Percentiles rank a stretch among this genome's conserved stretches.
Evolutionary conservation across 2,797 vertebrate genomes (phyloP).

Genomic region (Cheirogaleus major): DNA sequence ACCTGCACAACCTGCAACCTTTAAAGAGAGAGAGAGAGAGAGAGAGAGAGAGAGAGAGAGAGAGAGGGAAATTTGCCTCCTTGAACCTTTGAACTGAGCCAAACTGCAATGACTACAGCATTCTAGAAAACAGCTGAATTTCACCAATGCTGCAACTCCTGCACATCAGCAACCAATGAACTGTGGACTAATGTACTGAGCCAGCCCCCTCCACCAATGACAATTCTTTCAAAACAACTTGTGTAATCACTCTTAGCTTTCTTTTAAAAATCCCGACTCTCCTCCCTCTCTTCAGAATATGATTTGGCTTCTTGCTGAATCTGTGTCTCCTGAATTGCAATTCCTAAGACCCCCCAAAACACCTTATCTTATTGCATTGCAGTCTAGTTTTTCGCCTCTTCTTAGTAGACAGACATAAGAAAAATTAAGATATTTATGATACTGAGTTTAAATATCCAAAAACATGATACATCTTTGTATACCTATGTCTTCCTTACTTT

Average conservation of each 20-base stretch:
- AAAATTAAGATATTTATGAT: neutral
- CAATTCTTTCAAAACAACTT: neutral
- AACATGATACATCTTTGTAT: neutral
- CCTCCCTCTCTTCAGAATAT: neutral
- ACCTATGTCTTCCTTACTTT: neutral
- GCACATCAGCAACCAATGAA: neutral
- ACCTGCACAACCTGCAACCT: neutral
- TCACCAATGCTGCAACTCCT: neutral
- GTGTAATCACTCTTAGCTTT: neutral
- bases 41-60: too few relatives aligned
- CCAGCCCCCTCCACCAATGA: neutral
- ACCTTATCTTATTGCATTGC: neutral
- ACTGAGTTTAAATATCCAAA: neutral
- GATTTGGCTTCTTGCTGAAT: neutral
- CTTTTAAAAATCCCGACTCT: neutral
- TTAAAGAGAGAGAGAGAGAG: neutral
- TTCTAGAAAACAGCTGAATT: neutral
- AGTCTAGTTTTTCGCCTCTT: neutral
- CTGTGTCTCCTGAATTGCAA: neutral
- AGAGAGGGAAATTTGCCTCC: neutral
- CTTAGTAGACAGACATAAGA: neutral
- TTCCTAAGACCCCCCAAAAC: neutral
- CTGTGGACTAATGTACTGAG: neutral
- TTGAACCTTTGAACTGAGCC: neutral
- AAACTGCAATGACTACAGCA: neutral